These are phyloP conservation scores for Turdus rufiventris DNA, from an alignment of 2,113 vertebrate species.

Conservation along the genomic window DNA sequence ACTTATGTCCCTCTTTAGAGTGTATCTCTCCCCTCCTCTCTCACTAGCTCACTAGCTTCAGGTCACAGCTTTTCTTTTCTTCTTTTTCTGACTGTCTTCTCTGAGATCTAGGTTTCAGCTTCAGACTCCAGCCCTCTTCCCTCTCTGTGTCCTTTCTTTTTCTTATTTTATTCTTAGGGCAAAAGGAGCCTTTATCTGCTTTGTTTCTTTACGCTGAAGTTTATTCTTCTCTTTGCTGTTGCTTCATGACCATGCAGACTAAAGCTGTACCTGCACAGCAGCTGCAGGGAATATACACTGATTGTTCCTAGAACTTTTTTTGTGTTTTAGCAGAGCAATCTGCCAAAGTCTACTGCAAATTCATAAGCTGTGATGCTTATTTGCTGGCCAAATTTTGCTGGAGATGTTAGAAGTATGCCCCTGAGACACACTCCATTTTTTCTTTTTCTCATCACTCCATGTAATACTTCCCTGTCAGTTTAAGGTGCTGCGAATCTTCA, in stretches of 20 bases:
- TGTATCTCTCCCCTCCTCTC: rapidly evolving
- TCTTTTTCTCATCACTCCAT: neutral
- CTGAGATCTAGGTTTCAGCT: neutral
- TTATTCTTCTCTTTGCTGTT: neutral
- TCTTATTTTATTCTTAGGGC: neutral
- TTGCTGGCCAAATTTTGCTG: neutral
- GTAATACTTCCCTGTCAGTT: neutral
- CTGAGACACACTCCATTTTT: neutral
- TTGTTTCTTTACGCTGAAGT: neutral
- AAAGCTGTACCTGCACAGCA: neutral
- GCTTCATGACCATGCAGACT: neutral
- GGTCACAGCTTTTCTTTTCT: neutral
- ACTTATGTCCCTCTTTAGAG: neutral
- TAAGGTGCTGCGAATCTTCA: neutral
- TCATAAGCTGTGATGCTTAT: neutral
- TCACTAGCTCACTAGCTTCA: neutral
- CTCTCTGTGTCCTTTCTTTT: neutral
- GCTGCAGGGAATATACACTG: neutral
- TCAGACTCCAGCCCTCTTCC: neutral
- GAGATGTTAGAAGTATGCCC: neutral
- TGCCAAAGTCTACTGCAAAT: neutral
- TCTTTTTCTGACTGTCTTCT: neutral
- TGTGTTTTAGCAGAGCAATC: neutral
- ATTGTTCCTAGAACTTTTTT: neutral
- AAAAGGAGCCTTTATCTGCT: neutral